Base-by-base conservation (phyloP, 2,113 vertebrate genomes). In the Melanostigma gelatinosum region DNA sequence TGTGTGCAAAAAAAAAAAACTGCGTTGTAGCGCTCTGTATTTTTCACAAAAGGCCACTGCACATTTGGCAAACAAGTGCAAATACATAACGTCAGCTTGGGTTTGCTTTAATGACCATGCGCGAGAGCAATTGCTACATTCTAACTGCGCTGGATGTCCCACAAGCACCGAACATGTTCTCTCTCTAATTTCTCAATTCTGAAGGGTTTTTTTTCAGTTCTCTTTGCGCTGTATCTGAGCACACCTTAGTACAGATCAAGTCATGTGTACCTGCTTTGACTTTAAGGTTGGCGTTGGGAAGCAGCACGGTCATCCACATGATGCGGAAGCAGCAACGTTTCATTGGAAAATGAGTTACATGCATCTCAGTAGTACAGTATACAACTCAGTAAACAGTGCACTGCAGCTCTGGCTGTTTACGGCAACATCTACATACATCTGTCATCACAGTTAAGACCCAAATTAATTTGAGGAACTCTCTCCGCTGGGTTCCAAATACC, bases 261-360 rank as follows among this genome's bases (percentile, higher is more conserved):
- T 70, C 12, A 38, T 16, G 6, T 79, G 64, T 96, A 99, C 98
- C 97, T 99, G 97, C 82, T 97, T 96, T 65, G 97, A 97, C 74
- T 98, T 96, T 68, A 44, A 64, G 7, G 92, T 97, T 96, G 88
- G 93, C 95, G 0, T 96, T 95, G 80, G 96, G 95, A 83, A 96
- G 95, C 44, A 96, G 96, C 69, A 94, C 94, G 83, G 97, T 95
- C 94, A 96, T 99, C 97, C 96, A 96, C 88, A 95, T 96, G 92
- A 97, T 95, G 97, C 96, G 76, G 95, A 94, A 81, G 96, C 95
- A 72, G 96, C 95, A 62, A 96, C 95, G 4, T 94, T 97, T 83
- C 95, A 97, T 79, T 93, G 94, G 83, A 97, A 97, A 95, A 95
- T 69, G 94, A 96, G 79, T 96, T 92, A 58, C 60, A 65, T 70